Percentiles rank a stretch among this genome's conserved stretches.
phyloP scores from a whole-genome alignment of 1,140 invertebrate genomes.

The Mizuhopecten yessoensis region DNA sequence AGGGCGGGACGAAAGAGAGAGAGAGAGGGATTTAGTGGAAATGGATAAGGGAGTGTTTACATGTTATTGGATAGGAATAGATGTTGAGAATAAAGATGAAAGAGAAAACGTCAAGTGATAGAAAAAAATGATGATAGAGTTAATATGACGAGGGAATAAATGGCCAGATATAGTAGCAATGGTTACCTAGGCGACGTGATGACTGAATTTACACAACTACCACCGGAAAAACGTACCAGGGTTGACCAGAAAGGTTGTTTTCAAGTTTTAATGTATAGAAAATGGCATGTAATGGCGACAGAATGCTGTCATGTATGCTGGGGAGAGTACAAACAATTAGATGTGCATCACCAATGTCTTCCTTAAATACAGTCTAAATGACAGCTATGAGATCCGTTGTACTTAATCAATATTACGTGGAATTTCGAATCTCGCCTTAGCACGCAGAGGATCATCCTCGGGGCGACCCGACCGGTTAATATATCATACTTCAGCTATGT shows the following conservation, averaged over 20 bases:
- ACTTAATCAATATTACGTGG: background rate
- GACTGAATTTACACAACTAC: background rate
- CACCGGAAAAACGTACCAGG: background rate
- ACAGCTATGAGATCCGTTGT: background rate
- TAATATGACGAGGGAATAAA: no score
- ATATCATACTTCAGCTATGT: background rate
- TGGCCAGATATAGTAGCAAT: no score
- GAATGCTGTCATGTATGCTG: background rate
- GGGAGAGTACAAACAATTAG: background rate
- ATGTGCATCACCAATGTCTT: background rate
- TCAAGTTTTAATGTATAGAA: background rate
- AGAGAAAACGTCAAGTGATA: no score
- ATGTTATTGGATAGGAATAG: no score
- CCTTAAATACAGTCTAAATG: conserved; percentile 12
- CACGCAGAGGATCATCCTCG: background rate
- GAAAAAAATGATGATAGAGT: no score
- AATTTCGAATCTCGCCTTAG: conserved; percentile 1
- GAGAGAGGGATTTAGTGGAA: no score
- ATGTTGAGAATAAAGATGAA: no score
- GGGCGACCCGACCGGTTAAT: background rate
- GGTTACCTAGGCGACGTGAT: no score
- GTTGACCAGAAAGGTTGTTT: background rate
- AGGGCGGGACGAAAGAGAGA: no score
- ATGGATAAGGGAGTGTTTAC: background rate
- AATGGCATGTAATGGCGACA: background rate